These are phyloP conservation scores for Tetropium fuscum DNA, from an alignment of 2,888 invertebrate genomes.

Conservation along the genomic window DNA sequence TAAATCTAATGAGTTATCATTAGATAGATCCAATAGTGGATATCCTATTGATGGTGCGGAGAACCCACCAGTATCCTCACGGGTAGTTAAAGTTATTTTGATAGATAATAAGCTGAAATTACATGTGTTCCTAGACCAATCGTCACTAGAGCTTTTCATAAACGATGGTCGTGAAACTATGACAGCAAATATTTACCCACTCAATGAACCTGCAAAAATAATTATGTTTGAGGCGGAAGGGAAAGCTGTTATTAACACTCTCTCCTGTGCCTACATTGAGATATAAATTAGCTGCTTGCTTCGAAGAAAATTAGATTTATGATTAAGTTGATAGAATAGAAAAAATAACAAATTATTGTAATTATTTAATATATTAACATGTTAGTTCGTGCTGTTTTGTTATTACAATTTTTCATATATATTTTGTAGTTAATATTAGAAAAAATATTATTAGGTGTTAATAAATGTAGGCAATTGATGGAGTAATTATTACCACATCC, in stretches of 20 bases:
- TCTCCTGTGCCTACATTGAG: background rate
- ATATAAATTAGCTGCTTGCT: too few relatives aligned
- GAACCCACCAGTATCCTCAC: background rate
- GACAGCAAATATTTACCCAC: conserved; percentile 39
- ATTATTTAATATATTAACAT: too few relatives aligned
- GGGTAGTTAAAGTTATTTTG: conserved; percentile 4
- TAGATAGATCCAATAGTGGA: conserved; percentile 14
- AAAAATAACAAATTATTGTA: too few relatives aligned
- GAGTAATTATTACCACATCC: too few relatives aligned
- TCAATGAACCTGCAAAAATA: conserved; percentile 14
- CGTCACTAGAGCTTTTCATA: conserved; percentile 41
- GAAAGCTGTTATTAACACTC: background rate
- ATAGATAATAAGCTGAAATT: background rate
- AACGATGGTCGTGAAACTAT: conserved; percentile 36
- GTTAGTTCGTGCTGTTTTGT: too few relatives aligned
- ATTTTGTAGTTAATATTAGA: too few relatives aligned
- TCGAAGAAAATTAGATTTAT: too few relatives aligned
- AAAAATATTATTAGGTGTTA: too few relatives aligned
- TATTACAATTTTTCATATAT: too few relatives aligned
- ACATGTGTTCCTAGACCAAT: conserved; percentile 48
- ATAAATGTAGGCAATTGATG: too few relatives aligned
- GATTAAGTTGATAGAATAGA: too few relatives aligned
- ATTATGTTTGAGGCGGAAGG: conserved; percentile 15
- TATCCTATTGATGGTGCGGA: conserved; percentile 9
- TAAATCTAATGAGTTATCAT: background rate